A percentile compares a stretch with the other conserved stretches of the same genome.
Evolutionary conservation across 2,888 invertebrate genomes (phyloP).

Genomic region (Mimumesa dahlbomi): DNA sequence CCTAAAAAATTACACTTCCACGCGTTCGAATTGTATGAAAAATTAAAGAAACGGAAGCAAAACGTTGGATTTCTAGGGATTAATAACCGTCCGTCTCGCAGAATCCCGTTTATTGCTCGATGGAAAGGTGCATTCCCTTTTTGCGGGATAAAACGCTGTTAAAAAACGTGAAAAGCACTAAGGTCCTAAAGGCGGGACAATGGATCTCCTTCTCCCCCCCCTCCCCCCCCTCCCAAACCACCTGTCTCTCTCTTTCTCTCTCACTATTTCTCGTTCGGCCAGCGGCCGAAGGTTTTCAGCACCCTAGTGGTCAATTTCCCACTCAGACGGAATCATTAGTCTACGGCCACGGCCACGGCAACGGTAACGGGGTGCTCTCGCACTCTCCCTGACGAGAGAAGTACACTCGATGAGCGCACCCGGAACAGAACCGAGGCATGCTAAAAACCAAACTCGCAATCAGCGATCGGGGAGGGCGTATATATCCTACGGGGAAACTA

Average conservation of each 20-base stretch:
- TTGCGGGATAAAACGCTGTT: constrained; percentile 47
- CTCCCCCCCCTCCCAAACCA: constrained; percentile 21
- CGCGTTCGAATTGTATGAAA: no score
- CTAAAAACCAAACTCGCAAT: constrained; percentile 68
- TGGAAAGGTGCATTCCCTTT: constrained; percentile 42
- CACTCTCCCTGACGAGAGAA: constrained; percentile 51
- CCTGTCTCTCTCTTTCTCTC: no score
- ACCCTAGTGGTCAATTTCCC: constrained; percentile 78
- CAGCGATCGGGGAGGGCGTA: constrained; percentile 49
- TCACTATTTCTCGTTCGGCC: constrained; percentile 39
- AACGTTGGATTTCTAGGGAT: no score
- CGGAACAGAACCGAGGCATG: constrained; percentile 28
- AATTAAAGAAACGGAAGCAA: no score
- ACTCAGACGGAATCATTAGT: constrained; percentile 79
- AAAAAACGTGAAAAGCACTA: constrained; percentile 61
- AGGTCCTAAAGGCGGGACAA: constrained; percentile 53
- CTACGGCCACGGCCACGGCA: constrained; percentile 65
- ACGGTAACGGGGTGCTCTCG: constrained; percentile 58
- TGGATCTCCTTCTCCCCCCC: constrained; percentile 33
- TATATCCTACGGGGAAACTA: constrained; percentile 29
- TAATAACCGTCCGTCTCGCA: no score
- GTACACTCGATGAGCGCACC: constrained; percentile 67
- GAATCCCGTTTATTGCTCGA: constrained; percentile 5
- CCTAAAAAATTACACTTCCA: no score
- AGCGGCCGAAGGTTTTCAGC: constrained; percentile 72